phyloP scores from a whole-genome alignment of 1,140 invertebrate genomes.

The Micrasema minimum region DNA sequence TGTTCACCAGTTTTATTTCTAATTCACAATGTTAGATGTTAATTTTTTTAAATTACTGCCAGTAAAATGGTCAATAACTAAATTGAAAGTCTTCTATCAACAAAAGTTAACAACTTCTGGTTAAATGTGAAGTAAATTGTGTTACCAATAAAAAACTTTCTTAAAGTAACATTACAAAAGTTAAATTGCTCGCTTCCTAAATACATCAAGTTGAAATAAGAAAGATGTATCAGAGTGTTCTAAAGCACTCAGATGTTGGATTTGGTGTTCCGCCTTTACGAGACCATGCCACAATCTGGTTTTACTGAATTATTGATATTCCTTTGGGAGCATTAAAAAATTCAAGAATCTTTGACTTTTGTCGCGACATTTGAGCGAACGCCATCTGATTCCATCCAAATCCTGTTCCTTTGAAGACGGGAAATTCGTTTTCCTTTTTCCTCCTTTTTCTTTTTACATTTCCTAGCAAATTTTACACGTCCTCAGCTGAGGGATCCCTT shows the following conservation, averaged over 20 bases:
- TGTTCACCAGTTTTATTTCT: no score
- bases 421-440: constrained; percentile 28
- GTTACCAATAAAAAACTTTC: not conserved
- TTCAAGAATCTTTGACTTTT: constrained; percentile 27
- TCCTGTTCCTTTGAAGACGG: constrained; percentile 6
- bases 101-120: no score
- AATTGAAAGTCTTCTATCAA: no score
- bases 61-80: no score
- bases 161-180: not conserved
- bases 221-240: not conserved
- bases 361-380: constrained; percentile 25
- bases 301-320: constrained; percentile 24
- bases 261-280: not conserved
- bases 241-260: not conserved
- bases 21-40: no score
- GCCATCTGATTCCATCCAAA: constrained; percentile 18
- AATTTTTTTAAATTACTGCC: no score
- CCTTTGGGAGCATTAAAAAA: constrained; percentile 26
- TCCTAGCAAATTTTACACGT: constrained; percentile 28
- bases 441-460: no score
- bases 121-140: not conserved
- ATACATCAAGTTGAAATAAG: not conserved
- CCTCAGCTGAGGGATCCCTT: not conserved
- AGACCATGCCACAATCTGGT: not conserved
- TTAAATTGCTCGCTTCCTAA: not conserved